These are phyloP conservation scores for Antheraea mylitta DNA, from an alignment of 1,140 invertebrate species.

Conservation along the genomic window DNA sequence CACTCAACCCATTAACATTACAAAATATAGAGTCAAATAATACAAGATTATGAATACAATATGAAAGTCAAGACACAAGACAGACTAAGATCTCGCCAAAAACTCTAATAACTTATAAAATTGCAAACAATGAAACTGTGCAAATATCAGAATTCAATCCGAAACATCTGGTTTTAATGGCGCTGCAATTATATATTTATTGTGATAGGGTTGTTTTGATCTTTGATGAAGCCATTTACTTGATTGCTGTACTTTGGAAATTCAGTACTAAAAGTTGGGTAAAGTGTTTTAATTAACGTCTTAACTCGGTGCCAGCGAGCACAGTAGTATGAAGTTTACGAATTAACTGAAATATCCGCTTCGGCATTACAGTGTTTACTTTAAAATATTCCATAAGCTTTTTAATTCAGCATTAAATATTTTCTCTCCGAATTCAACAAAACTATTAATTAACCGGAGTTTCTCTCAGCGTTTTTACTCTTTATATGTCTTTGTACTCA, in stretches of 20 bases:
- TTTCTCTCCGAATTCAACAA: constrained; percentile 15
- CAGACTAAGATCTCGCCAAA: too few species aligned
- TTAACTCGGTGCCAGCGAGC: constrained; percentile 58
- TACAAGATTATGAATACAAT: too few species aligned
- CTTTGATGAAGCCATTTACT: constrained; percentile 70
- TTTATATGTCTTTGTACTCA: neutral
- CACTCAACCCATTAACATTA: too few species aligned
- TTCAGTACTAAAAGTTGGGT: constrained; percentile 71
- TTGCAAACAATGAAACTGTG: neutral
- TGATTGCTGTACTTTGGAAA: constrained; percentile 70
- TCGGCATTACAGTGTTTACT: constrained; percentile 52
- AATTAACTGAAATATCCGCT: constrained; percentile 69
- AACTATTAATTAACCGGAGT: constrained; percentile 21
- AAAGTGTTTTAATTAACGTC: constrained; percentile 74
- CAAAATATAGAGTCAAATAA: too few species aligned
- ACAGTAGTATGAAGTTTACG: constrained; percentile 69
- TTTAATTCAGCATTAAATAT: constrained; percentile 25
- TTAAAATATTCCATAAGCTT: constrained; percentile 41
- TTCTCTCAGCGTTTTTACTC: neutral
- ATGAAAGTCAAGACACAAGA: too few species aligned
- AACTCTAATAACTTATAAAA: too few species aligned
- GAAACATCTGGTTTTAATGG: constrained; percentile 33
- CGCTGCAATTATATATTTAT: constrained; percentile 49
- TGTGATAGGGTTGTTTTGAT: constrained; percentile 63
- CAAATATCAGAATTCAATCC: constrained; percentile 23